Base-by-base conservation (phyloP, 2,113 vertebrate species). In the Solenodon paradoxus region DNA sequence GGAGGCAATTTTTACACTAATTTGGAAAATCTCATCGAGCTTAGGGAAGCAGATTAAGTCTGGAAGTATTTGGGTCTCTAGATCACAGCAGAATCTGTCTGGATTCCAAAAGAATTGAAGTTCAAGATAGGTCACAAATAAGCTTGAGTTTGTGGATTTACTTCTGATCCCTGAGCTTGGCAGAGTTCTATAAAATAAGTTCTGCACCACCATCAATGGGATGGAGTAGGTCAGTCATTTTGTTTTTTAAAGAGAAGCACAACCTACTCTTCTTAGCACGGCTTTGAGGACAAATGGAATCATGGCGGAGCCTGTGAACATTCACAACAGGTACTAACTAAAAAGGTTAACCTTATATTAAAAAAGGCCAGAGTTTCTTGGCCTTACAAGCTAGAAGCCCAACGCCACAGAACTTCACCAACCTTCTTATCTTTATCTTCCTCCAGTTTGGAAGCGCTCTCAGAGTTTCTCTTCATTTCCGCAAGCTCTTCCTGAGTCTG, bases 361-460 rank as follows among this genome's bases (percentile, higher is more conserved):
- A n/a, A n/a, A 64, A 66, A 83, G 64, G 35, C 0, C 1, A 22
- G 69, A 63, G 32, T 55, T 10, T 35, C 40, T 10, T 24, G 38
- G 22, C 9, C 30, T 12, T 9, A 40, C 10, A 45, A 59, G 51
- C 69, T 69, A 28, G 51, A 68, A 96, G 81, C 1, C 17, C 28
- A 72, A 68, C 2, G 32, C 35, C 9, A 30, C 0, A 30, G 28
- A 51, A 15, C 8, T 51, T 38, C 47, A 97, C 98, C 75, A 63
- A 99, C 99, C 99, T 99, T 99, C 98, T 99, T 99, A 96, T 99
- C 99, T 98, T 99, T 99, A 86, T 99, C 99, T 91, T 99, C 98
- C 96, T 99, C 99, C 0, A 99, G 98, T 96, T 98, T 98, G 19
- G 99, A 99, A 63, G 99, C 99, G 84, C 97, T 99, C 98, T 99